Evolutionary conservation across 2,797 vertebrate genomes (phyloP).

Genomic region (Odontamblyopus lacepedii): DNA sequence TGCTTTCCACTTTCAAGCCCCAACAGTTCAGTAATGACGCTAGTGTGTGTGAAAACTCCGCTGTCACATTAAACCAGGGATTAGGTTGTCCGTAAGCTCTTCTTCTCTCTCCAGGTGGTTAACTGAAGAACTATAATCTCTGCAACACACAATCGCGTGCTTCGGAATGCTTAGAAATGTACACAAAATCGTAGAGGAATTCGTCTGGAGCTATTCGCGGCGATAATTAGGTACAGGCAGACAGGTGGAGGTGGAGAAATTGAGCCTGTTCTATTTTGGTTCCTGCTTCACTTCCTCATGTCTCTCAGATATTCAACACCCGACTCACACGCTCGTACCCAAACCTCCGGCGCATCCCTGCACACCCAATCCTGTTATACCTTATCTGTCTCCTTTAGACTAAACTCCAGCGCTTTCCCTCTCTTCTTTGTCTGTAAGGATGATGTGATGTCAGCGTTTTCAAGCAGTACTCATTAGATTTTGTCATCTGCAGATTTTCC

Average conservation of each 20-base stretch:
- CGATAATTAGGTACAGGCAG: constrained; percentile 72
- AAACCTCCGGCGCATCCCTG: neutral
- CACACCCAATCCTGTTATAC: neutral
- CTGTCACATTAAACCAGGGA: constrained; percentile 73
- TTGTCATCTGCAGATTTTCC: constrained; percentile 3
- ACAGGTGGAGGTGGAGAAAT: constrained; percentile 69
- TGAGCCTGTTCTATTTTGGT: constrained; percentile 66
- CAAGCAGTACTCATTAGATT: constrained; percentile 2
- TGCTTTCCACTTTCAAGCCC: constrained; percentile 28
- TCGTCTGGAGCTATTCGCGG: constrained; percentile 52
- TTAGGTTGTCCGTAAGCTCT: constrained; percentile 71
- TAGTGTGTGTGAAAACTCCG: constrained; percentile 63
- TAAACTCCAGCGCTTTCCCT: constrained; percentile 7
- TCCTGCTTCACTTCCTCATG: constrained; percentile 34
- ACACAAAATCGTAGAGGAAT: constrained; percentile 12
- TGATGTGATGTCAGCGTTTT: constrained; percentile 34
- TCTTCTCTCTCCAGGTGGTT: constrained; percentile 69
- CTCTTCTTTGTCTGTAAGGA: constrained; percentile 25
- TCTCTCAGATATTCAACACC: constrained; percentile 25
- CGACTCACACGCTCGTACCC: constrained; percentile 12
- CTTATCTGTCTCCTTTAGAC: constrained; percentile 14
- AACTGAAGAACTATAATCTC: constrained; percentile 66
- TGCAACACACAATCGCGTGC: constrained; percentile 15
- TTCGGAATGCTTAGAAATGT: constrained; percentile 1
- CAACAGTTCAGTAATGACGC: constrained; percentile 67